A percentile compares a stretch with the other conserved stretches of the same genome.
These are phyloP conservation scores for Astur gentilis DNA, from an alignment of 2,113 vertebrate species.

Conservation along the genomic window DNA sequence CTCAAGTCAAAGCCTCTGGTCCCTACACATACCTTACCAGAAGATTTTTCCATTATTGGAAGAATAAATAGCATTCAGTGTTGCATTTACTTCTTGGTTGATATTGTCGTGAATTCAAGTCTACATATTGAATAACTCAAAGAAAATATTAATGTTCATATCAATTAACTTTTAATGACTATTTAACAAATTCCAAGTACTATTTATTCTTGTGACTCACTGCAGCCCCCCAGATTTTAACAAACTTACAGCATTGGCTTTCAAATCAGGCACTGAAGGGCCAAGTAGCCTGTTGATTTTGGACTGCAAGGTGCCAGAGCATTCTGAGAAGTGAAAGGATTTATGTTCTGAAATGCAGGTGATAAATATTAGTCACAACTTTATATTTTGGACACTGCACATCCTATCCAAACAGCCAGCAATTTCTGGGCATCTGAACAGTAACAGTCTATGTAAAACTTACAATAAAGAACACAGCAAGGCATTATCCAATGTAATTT, in stretches of 20 bases:
- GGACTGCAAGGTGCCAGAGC: not conserved
- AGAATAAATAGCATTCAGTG: not conserved
- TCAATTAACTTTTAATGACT: constrained; percentile 19
- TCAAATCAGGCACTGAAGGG: not conserved
- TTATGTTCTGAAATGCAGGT: not conserved
- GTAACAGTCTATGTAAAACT: not conserved
- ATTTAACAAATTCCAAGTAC: constrained; percentile 20
- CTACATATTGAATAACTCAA: not conserved
- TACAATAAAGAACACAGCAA: not conserved
- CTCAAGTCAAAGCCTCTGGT: not conserved
- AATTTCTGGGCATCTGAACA: not conserved
- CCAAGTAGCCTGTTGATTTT: constrained; percentile 13
- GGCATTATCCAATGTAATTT: not conserved
- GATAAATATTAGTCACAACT: not conserved
- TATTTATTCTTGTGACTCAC: constrained; percentile 13
- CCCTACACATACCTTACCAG: not conserved
- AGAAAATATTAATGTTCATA: constrained; percentile 23
- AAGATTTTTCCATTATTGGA: not conserved
- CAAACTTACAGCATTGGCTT: not conserved
- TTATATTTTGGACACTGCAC: not conserved
- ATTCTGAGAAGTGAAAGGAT: not conserved
- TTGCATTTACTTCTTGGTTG: not conserved
- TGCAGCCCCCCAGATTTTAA: not conserved
- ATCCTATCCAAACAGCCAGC: not conserved
- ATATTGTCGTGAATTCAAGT: not conserved